Percentiles rank a stretch among this genome's conserved stretches.
Conservation (phyloP, 2,113 vertebrate genomes). For the Raja brachyura region DNA sequence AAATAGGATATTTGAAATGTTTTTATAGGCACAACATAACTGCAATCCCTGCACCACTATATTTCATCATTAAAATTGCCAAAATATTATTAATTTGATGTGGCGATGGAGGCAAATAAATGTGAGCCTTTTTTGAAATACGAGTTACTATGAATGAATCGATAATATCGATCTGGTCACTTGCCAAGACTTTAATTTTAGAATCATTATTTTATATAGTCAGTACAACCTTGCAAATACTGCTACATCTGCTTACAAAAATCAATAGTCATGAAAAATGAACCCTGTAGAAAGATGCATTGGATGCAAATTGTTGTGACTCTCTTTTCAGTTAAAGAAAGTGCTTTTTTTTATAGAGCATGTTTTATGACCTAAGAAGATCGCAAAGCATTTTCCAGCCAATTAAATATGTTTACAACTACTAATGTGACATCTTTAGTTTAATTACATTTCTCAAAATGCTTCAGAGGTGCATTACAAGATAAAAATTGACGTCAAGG, state of each 20-base stretch:
- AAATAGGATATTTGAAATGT: background rate
- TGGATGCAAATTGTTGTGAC: background rate
- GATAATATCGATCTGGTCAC: background rate
- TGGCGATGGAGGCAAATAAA: background rate
- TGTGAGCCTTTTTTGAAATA: background rate
- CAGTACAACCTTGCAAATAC: background rate
- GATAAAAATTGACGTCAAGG: too few relatives aligned
- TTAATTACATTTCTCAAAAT: too few relatives aligned
- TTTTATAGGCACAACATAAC: background rate
- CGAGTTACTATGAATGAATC: background rate
- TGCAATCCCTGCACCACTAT: background rate
- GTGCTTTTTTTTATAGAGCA: background rate
- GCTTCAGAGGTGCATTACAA: too few relatives aligned
- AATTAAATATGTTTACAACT: background rate
- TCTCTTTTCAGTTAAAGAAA: background rate
- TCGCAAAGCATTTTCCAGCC: background rate
- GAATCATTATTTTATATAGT: background rate
- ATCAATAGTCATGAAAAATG: background rate
- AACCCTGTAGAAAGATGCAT: background rate
- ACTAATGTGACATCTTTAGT: background rate
- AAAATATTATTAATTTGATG: background rate
- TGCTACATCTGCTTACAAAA: background rate
- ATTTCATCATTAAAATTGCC: background rate
- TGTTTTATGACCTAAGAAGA: background rate
- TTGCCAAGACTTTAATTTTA: conserved; percentile 8